Base-by-base conservation (phyloP, 1,140 invertebrate species). In the Meloidogyne exigua region DNA sequence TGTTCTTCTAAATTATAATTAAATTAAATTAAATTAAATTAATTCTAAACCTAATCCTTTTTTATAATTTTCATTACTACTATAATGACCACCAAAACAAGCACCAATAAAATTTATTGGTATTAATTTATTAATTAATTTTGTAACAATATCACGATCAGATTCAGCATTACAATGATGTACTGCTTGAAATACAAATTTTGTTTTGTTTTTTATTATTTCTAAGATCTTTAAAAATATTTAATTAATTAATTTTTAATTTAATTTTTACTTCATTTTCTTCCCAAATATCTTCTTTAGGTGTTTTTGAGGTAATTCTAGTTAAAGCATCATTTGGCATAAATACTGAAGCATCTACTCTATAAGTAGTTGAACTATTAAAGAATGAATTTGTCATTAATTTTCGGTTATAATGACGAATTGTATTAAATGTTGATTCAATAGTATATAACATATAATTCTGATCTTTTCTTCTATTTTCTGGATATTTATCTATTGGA, bases 1-100 rank as follows among this genome's bases (percentile, higher is more conserved):
- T 77, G 87, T 12, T 80, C 57, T 66, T 64, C 76, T 77, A 4
- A 62, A 76, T 32, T 32, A 32, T 3, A 32, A 3, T 63, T 21
- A 5, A 42, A 63, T 21, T 72, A n/a, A 11, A 23, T 36, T 64
- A 75, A 71, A 26, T 4, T 68, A 15, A 13, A 15, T 42, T 42
- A 42, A 13, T 42, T 10, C n/a, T n/a, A n/a, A n/a, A 42, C 9
- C 39, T 10, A 42, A 12, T 42, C 39, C 39, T 10, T 42, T 32
- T 32, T 75, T 21, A 12, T 28, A 21, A 13, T 28, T 21, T 23
- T 32, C 3, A 23, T 11, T 36, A 18, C 68, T 28, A n/a, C 49
- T 13, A 15, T 68, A n/a, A 11, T 65, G 44, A 0, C 15, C 28
- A 23, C 28, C 39, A 18, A 4, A 23, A 25, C 74, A 76, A 10